Percentiles rank a stretch among this genome's conserved stretches.
These are phyloP conservation scores for Nematolebias whitei DNA, from an alignment of 2,113 vertebrate genomes.

Conservation along the genomic window DNA sequence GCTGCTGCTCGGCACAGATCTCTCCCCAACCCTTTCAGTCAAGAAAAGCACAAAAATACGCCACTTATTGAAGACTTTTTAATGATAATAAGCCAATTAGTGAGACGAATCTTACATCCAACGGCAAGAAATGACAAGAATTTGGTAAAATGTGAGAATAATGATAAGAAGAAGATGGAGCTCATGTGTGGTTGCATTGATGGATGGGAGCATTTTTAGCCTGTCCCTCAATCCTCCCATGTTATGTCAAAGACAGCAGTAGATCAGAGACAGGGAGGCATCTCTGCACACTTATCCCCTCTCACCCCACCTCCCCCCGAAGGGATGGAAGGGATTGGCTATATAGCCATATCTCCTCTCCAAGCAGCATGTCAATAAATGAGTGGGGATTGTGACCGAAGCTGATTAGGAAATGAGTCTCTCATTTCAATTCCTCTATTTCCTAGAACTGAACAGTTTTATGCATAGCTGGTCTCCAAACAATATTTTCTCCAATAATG, in stretches of 20 bases:
- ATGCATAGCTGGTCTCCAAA: conserved; percentile 25
- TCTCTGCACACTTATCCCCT: conserved; percentile 59
- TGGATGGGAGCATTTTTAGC: conserved; percentile 33
- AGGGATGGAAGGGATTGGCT: conserved; percentile 49
- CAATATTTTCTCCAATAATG: conserved; percentile 33
- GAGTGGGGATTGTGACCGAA: conserved; percentile 37
- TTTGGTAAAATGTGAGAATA: conserved; percentile 1
- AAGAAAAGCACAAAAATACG: conserved; percentile 2
- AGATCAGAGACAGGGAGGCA: conserved; percentile 62
- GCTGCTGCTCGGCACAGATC: conserved; percentile 24
- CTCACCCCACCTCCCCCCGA: too few species aligned
- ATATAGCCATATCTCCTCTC: conserved; percentile 43
- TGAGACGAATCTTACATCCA: conserved; percentile 29
- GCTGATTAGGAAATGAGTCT: conserved; percentile 44
- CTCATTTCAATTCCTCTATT: conserved; percentile 47
- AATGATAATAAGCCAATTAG: conserved; percentile 46
- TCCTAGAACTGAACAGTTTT: conserved; percentile 29
- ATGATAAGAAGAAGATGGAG: conserved; percentile 10
- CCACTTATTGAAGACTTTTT: conserved; percentile 30
- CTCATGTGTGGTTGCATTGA: conserved; percentile 16
- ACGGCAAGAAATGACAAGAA: conserved; percentile 11
- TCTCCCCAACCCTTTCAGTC: conserved; percentile 9
- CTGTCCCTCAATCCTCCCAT: conserved; percentile 12
- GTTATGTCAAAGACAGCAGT: conserved; percentile 60
- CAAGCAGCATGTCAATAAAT: conserved; percentile 11